phyloP scores from a whole-genome alignment of 1,140 invertebrate species.

The Propsilocerus akamusi region DNA sequence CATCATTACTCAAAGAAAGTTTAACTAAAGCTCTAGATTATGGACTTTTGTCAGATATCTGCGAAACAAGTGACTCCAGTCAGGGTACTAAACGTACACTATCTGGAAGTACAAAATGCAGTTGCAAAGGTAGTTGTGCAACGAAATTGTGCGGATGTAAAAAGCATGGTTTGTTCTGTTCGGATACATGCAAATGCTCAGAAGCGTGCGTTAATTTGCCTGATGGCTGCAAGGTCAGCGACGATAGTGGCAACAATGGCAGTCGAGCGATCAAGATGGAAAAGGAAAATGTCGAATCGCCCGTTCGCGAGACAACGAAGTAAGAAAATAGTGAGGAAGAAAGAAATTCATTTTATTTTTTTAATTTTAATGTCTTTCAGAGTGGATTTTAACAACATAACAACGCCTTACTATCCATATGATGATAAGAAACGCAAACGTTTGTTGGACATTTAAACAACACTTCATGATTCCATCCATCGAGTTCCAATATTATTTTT shows the following conservation, averaged over 20 bases:
- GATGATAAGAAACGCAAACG: neutral
- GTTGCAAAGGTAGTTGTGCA: constrained; percentile 36
- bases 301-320: neutral
- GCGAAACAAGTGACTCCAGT: constrained; percentile 7
- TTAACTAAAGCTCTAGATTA: neutral
- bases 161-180: constrained; percentile 28
- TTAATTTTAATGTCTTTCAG: neutral
- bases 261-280: neutral
- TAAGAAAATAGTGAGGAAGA: neutral
- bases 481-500: too few species aligned
- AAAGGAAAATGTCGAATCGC: neutral
- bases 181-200: constrained; percentile 29
- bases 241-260: neutral
- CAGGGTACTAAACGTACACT: constrained; percentile 26
- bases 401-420: neutral
- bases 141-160: constrained; percentile 35
- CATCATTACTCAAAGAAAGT: neutral
- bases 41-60: constrained; percentile 6
- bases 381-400: neutral
- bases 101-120: constrained; percentile 32
- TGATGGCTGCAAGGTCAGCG: neutral
- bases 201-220: neutral
- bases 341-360: neutral
- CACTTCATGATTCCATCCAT: too few species aligned
- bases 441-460: too few species aligned